Conservation (phyloP, 2,113 vertebrate species). For the Acrocephalus kingi region DNA sequence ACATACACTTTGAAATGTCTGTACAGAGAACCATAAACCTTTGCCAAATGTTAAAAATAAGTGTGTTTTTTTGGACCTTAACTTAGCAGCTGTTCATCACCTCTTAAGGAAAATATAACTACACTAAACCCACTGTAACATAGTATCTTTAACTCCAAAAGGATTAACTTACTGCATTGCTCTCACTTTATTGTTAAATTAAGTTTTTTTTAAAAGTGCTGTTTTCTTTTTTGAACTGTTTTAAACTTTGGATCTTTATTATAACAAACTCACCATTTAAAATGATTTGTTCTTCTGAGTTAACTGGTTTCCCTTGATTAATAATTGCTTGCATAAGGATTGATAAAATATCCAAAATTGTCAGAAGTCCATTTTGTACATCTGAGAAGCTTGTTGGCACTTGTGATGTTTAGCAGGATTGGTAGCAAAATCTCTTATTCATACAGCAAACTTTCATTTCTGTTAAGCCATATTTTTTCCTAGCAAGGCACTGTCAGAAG, state of each 20-base stretch:
- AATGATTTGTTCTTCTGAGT: background rate
- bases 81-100: slow-evolving; percentile 43
- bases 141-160: background rate
- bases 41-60: slow-evolving; percentile 56
- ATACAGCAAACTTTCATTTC: background rate
- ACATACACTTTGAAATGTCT: slow-evolving; percentile 25
- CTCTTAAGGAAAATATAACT: slow-evolving; percentile 14
- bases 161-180: background rate
- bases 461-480: background rate
- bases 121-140: background rate
- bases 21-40: slow-evolving; percentile 7
- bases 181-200: background rate
- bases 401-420: background rate
- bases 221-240: background rate
- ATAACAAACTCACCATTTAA: background rate
- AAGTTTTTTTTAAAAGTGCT: no score
- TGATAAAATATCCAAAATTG: background rate
- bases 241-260: background rate
- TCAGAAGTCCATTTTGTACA: background rate
- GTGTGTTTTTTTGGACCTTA: background rate
- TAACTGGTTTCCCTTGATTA: background rate
- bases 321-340: background rate
- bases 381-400: background rate
- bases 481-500: background rate
- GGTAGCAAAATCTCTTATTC: background rate